phyloP scores from a whole-genome alignment of 2,113 vertebrate species.

The Urocitellus parryii region DNA sequence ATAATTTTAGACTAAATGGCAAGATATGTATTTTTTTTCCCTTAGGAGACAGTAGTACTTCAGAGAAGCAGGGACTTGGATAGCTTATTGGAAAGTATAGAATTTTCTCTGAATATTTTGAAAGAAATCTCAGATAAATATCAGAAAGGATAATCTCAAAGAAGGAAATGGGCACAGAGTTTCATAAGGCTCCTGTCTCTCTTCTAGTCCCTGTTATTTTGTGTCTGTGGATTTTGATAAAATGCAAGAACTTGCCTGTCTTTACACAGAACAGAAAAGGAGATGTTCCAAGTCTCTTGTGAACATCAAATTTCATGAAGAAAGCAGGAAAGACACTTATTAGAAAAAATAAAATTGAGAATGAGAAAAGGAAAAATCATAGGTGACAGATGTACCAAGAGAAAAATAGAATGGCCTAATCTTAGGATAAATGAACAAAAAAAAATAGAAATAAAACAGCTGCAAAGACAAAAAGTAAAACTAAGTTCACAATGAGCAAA shows the following conservation, averaged over 20 bases:
- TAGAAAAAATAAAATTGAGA: constrained; percentile 56
- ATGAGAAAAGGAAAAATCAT: constrained; percentile 59
- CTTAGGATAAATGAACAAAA: neutral
- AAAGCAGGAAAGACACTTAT: constrained; percentile 42
- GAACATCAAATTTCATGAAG: constrained; percentile 34
- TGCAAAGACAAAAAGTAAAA: constrained; percentile 45
- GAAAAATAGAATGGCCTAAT: constrained; percentile 49
- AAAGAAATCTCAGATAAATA: neutral
- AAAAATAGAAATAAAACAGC: constrained; percentile 11
- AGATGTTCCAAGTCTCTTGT: neutral
- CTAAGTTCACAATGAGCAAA: neutral
- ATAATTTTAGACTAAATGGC: too few relatives aligned
- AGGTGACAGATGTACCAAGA: constrained; percentile 46
- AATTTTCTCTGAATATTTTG: neutral
- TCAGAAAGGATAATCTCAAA: neutral
- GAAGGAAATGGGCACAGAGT: neutral
- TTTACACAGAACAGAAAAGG: constrained; percentile 21
- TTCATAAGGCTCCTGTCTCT: neutral
- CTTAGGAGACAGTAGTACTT: too few relatives aligned
- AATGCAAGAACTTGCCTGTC: neutral
- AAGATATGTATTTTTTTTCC: too few relatives aligned
- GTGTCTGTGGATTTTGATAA: neutral
- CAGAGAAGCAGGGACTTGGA: neutral
- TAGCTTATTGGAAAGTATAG: neutral
- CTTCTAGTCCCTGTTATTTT: neutral